Evolutionary conservation across 2,797 vertebrate species (phyloP).

Genomic region (Garrulus glandarius): DNA sequence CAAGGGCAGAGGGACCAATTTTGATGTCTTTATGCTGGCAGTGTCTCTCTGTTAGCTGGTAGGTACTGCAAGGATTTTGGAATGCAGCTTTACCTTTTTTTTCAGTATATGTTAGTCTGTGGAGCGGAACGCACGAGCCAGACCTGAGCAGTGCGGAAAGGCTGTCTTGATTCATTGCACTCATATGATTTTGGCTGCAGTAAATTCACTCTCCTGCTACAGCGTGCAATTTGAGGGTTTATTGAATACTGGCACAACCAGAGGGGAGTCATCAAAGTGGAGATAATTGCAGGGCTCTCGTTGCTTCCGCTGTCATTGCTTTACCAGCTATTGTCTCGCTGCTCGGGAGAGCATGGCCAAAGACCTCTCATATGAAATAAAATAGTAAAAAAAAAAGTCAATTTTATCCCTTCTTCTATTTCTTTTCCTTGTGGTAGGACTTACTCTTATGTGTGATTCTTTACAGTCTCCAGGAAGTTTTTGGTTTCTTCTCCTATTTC

Average conservation of each 20-base stretch:
- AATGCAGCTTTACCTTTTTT: background rate
- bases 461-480: slow-evolving; percentile 4
- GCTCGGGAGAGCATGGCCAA: background rate
- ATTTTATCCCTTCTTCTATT: slow-evolving; percentile 9
- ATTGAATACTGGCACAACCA: slow-evolving; percentile 27
- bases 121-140: background rate
- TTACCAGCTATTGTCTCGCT: slow-evolving; percentile 42
- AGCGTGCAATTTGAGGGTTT: slow-evolving; percentile 59
- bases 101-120: background rate
- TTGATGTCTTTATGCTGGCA: background rate
- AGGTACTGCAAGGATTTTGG: background rate
- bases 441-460: background rate
- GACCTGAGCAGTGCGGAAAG: background rate
- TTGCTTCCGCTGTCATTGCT: slow-evolving; percentile 24
- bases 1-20: background rate
- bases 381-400: background rate
- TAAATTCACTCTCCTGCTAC: slow-evolving; percentile 49
- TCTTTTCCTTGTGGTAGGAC: slow-evolving; percentile 30
- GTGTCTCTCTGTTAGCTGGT: background rate
- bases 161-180: slow-evolving; percentile 51
- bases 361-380: slow-evolving; percentile 23
- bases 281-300: slow-evolving; percentile 41
- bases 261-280: slow-evolving; percentile 53
- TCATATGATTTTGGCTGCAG: slow-evolving; percentile 60
- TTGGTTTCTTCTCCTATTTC: slow-evolving; percentile 17